These are phyloP conservation scores for Tetragonula clypearis DNA, from an alignment of 1,140 invertebrate genomes.

Conservation along the genomic window DNA sequence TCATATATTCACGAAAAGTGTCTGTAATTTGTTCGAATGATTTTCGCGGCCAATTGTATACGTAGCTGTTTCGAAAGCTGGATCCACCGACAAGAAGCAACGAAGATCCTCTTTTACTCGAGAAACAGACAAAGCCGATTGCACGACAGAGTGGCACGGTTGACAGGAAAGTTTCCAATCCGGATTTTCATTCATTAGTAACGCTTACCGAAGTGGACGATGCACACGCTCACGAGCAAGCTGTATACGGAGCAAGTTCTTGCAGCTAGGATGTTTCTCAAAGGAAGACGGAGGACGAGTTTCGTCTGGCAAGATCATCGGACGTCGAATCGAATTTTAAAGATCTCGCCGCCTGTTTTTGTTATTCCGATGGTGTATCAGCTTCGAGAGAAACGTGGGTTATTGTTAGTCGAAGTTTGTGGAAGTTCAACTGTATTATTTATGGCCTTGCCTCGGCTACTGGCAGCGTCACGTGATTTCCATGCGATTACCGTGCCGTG, in stretches of 20 bases:
- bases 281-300: neutral
- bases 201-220: constrained; percentile 40
- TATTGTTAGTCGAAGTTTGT: neutral
- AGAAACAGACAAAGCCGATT: constrained; percentile 56
- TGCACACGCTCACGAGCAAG: neutral
- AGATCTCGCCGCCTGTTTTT: neutral
- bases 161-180: constrained; percentile 49
- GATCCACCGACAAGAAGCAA: neutral
- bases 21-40: too few relatives aligned
- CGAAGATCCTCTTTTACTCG: constrained; percentile 11
- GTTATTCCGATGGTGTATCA: neutral
- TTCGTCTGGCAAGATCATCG: neutral
- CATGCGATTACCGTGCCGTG: too few relatives aligned
- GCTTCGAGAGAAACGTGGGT: neutral
- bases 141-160: constrained; percentile 8
- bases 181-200: constrained; percentile 56
- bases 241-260: neutral
- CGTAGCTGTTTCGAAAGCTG: neutral
- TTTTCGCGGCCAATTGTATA: too few relatives aligned
- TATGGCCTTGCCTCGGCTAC: neutral
- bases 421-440: neutral
- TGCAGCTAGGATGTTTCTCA: neutral
- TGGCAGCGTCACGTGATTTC: too few relatives aligned
- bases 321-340: neutral
- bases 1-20: too few relatives aligned